These are phyloP conservation scores for Crotalus helleri DNA, from an alignment of 2,113 vertebrate genomes.

Conservation along the genomic window DNA sequence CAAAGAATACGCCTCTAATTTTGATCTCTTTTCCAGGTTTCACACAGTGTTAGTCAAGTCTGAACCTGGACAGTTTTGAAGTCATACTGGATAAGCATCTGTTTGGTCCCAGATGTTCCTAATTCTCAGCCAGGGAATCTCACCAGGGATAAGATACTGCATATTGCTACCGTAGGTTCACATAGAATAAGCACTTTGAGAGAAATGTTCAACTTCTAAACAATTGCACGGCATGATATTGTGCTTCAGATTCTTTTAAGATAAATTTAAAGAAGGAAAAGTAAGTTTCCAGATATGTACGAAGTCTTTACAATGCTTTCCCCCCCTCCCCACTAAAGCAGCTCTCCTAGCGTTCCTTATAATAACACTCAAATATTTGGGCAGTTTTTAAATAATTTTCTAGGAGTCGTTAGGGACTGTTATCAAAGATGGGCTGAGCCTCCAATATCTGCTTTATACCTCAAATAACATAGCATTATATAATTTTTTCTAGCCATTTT, in stretches of 20 bases:
- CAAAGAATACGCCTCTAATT: conserved; percentile 8
- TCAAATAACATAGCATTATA: not conserved
- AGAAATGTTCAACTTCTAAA: conserved; percentile 20
- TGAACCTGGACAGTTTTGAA: conserved; percentile 34
- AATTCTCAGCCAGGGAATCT: conserved; percentile 49
- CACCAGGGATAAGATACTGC: not conserved
- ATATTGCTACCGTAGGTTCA: conserved; percentile 25
- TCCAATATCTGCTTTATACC: not conserved
- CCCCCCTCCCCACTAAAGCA: not conserved
- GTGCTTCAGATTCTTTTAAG: conserved; percentile 5
- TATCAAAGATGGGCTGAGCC: not conserved
- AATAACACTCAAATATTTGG: not conserved
- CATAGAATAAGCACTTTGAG: conserved; percentile 41
- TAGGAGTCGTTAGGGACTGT: not conserved
- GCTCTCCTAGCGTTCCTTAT: not conserved
- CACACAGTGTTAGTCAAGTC: conserved; percentile 20
- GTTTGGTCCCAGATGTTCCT: conserved; percentile 39
- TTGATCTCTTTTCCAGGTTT: conserved; percentile 31
- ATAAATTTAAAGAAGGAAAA: not conserved
- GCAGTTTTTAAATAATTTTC: not conserved
- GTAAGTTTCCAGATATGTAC: not conserved
- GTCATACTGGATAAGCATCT: conserved; percentile 30
- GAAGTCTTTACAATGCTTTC: not conserved
- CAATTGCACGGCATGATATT: conserved; percentile 42
- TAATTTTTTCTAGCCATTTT: not conserved